Evolutionary conservation across 2,113 vertebrate species (phyloP), one percentile per base, ranked within the genome.

Genomic region (Seriola dumerili): DNA sequence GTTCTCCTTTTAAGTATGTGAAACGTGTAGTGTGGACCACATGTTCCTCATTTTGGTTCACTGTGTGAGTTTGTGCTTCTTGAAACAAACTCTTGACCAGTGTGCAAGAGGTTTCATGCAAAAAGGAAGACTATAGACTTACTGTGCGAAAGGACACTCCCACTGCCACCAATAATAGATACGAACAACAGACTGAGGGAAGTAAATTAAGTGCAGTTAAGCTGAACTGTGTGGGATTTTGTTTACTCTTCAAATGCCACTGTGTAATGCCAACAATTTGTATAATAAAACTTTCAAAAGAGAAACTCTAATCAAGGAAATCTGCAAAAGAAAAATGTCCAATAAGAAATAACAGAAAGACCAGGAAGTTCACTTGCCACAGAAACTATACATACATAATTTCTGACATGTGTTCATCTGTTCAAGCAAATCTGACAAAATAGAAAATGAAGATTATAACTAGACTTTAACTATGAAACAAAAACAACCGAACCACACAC

Each of bases 21-120:
- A 81, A 88, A 85, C 63, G 4, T 21, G 32, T 11, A 57, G 21
- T 29, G 48, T 42, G 6, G 23, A 52, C 82, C 44, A 9, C 79
- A 80, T 8, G 68, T 93, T 93, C 90, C 89, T 88, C 59, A 61
- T 87, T 89, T 72, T 52, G 40, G 54, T 54, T 78, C 9, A 46
- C 64, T 82, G 59, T 46, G 7, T 63, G 38, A 88, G 46, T 54
- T 61, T 36, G 23, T 58, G 57, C 14, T 63, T 65, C 10, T 91
- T 64, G 59, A 40, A 55, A 83, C 77, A 84, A 72, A 72, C 23
- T 71, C 10, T 48, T 68, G 4, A 25, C 4, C 8, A 25, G 17
- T 44, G 64, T 59, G 29, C 34, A 75, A 85, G 44, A 46, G 50
- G 50, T 66, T 67, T 66, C 10, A 62, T 67, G 34, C 16, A 74